These are phyloP conservation scores for Drosophila nigromelanica DNA, from an alignment of 1,140 invertebrate species.

Conservation along the genomic window DNA sequence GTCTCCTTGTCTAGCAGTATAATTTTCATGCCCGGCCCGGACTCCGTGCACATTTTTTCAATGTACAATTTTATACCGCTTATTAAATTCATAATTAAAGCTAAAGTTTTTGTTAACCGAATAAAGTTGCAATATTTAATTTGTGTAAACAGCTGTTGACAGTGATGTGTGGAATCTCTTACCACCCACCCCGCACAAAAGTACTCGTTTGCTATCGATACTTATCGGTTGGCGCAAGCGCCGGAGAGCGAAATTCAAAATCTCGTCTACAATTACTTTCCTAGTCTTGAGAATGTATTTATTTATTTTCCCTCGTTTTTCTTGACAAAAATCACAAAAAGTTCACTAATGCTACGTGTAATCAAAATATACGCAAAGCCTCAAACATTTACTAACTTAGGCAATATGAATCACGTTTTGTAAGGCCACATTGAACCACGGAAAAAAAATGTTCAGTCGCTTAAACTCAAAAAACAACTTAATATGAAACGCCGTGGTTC, in stretches of 20 bases:
- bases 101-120: constrained; percentile 10
- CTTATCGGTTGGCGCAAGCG: background rate
- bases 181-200: constrained; percentile 14
- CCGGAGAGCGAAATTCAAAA: background rate
- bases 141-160: constrained; percentile 40
- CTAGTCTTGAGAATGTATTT: constrained; percentile 63
- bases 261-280: background rate
- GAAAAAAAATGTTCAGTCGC: constrained; percentile 37
- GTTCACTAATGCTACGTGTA: constrained; percentile 49
- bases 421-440: constrained; percentile 64
- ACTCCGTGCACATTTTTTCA: constrained; percentile 98
- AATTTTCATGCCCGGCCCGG: constrained; percentile 99
- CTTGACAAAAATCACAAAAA: constrained; percentile 63
- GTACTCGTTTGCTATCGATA: constrained; percentile 28
- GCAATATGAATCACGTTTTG: constrained; percentile 65
- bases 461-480: constrained; percentile 42
- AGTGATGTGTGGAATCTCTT: constrained; percentile 9
- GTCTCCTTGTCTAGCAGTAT: constrained; percentile 99
- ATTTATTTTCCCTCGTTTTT: constrained; percentile 43
- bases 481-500: constrained; percentile 40
- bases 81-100: constrained; percentile 92
- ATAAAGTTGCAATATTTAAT: constrained; percentile 20
- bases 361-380: constrained; percentile 60
- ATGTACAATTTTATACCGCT: constrained; percentile 97
- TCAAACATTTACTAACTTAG: constrained; percentile 67